These are phyloP conservation scores for Anticlea derivata DNA, from an alignment of 2,888 invertebrate genomes.

Conservation along the genomic window DNA sequence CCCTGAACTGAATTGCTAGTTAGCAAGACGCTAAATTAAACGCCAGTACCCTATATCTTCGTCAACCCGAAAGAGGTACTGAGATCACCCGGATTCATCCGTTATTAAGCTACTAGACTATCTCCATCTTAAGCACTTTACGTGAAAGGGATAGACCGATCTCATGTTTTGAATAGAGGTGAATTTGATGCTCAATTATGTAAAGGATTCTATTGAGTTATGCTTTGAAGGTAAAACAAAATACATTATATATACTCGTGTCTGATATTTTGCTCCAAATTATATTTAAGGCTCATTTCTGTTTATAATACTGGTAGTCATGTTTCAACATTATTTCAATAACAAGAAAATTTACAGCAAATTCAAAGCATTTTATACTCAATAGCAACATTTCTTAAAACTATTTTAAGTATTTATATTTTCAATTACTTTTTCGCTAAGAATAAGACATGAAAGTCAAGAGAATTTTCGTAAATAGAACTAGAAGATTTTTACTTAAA, in stretches of 20 bases:
- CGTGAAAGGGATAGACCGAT: neutral
- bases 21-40: neutral
- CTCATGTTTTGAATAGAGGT: slow-evolving; percentile 5
- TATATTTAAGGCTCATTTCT: neutral
- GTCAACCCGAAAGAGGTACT: too few species aligned
- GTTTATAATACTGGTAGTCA: neutral
- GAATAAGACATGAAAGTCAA: too few species aligned
- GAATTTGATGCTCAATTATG: slow-evolving; percentile 2
- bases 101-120: slow-evolving; percentile 12
- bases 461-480: too few species aligned
- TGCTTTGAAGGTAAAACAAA: slow-evolving; percentile 4
- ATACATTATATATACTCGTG: neutral
- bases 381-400: too few species aligned
- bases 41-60: neutral
- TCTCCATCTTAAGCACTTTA: slow-evolving; percentile 8
- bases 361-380: too few species aligned
- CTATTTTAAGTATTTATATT: too few species aligned
- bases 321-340: too few species aligned
- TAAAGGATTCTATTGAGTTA: slow-evolving; percentile 1
- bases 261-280: slow-evolving; percentile 4
- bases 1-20: neutral
- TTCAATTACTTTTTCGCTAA: too few species aligned
- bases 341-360: too few species aligned
- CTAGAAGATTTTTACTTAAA: too few species aligned
- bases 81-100: too few species aligned